Evolutionary conservation across 2,113 vertebrate species (phyloP), one percentile per base, ranked within the genome.

Genomic region (Heptranchias perlo): DNA sequence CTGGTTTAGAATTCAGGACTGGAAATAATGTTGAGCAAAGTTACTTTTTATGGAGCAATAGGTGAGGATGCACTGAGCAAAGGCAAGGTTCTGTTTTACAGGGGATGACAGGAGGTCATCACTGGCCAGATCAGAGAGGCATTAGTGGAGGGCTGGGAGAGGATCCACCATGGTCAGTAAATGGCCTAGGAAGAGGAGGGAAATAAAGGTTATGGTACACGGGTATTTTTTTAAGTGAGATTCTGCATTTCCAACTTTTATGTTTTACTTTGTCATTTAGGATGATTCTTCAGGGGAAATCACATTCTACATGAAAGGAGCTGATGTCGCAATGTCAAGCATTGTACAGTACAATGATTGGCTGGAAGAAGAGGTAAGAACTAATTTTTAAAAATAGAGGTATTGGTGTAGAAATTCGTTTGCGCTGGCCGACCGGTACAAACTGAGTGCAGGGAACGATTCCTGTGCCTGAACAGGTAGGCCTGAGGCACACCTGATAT

Each of bases 271-370:
- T 94, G 35, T 58, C 95, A 21, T 96, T 10, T 96, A 99, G 99
- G 99, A 99, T 96, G 99, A 99, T 97, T 98, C 98, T 78, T 99
- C 98, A 0, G 99, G 98, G 67, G 99, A 99, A 95, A 99, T 99
- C 97, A 99, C 98, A 0, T 99, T 99, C 97, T 99, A 99, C 96
- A 99, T 99, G 99, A 99, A 99, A 96, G 99, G 99, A 0, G 99
- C 99, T 0, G 99, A 99, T 69, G 98, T 98, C 89, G 99, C 98
- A n/a, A 99, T 99, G 99, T 98, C 99, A 96, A 97, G 98, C 97
- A 99, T 99, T 87, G 99, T 99, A 95, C 99, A 99, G 97, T 99
- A 99, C 96, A 99, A 99, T 25, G 99, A 99, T 96, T 99, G 99
- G 99, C 96, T 99, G 96, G 99, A 99, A 86, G 99, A 99, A 96